A percentile compares a stretch with the other conserved stretches of the same genome.
phyloP scores from a whole-genome alignment of 2,888 invertebrate genomes.

The Clistopyga incitator region DNA sequence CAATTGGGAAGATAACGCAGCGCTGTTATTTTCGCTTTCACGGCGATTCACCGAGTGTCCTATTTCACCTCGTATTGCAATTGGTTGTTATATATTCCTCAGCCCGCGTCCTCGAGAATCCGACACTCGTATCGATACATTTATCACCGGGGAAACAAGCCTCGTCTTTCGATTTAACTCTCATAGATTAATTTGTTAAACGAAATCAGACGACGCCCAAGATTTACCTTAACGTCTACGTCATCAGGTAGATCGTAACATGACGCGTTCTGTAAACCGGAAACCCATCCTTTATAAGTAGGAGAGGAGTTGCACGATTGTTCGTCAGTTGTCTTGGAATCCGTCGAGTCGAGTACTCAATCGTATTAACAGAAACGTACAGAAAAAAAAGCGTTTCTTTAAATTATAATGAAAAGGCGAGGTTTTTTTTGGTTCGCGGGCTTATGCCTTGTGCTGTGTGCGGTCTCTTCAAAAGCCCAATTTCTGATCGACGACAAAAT shows the following conservation, averaged over 20 bases:
- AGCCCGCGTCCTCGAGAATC: slow-evolving; percentile 50
- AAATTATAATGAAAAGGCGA: slow-evolving; percentile 28
- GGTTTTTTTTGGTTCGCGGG: slow-evolving; percentile 25
- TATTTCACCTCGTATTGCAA: slow-evolving; percentile 21
- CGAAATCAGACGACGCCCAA: slow-evolving; percentile 69
- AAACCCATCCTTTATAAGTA: slow-evolving; percentile 74
- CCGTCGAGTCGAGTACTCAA: background rate
- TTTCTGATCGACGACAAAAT: background rate
- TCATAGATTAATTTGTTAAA: slow-evolving; percentile 56
- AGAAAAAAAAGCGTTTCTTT: background rate
- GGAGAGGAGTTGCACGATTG: slow-evolving; percentile 39
- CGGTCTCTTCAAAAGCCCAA: slow-evolving; percentile 27
- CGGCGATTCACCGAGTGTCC: slow-evolving; percentile 47
- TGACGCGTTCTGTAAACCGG: slow-evolving; percentile 67
- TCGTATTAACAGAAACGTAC: background rate
- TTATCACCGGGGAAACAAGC: slow-evolving; percentile 54
- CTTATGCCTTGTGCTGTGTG: slow-evolving; percentile 41
- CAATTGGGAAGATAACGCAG: slow-evolving; percentile 63
- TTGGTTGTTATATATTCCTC: slow-evolving; percentile 37
- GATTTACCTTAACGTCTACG: slow-evolving; percentile 71
- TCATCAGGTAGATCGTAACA: slow-evolving; percentile 71
- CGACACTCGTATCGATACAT: slow-evolving; percentile 34
- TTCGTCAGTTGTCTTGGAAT: slow-evolving; percentile 46
- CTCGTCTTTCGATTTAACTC: slow-evolving; percentile 37
- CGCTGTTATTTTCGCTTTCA: slow-evolving; percentile 59